Base-by-base conservation (phyloP, 64 coral and sea anemone species). In the Stichodactyla helianthus region DNA sequence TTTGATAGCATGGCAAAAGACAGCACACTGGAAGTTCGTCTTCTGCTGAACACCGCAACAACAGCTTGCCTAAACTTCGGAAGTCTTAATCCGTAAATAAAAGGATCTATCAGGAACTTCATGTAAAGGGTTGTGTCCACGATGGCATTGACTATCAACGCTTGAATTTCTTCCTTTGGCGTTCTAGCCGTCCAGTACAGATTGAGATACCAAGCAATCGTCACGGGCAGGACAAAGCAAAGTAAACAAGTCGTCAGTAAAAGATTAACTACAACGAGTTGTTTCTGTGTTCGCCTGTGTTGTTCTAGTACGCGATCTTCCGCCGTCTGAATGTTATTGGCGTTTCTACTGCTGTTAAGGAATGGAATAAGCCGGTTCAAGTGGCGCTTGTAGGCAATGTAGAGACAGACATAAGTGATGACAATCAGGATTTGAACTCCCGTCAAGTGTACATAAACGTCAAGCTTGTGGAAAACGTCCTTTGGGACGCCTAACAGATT, bases 61-160 rank as follows among this genome's bases (percentile, higher is more conserved):
- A 94, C 55, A 6, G 93, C 89, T 28, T 71, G 55, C 25, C 93
- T 60, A 54, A 91, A 94, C 76, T 91, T 91, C 6, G 86, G 86
- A 10, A 91, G 71, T 23, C 93, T 53, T 85, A 85, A 88, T 22
- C 88, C 93, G 28, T 94, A 94, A 17, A 94, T 91, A 22, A 94
- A 94, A 7, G 93, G 93, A 26, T 94, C 93, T 15, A 94, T 88
- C 1, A 94, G 74, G 81, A 91, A 94, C 82, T 91, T 94, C 10
- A 94, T 78, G 76, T 86, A 94, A 16, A 94, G 82, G 44, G 77
- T 91, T 7, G 89, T 55, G 71, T 94, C 89, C 1, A 88, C 52
- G 52, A 88, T 25, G 13, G 91, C 67, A 68, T 74, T 91, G 7
- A 89, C 86, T 20, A 94, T 94, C 7, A 82, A 91, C 35, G 86